phyloP scores from a whole-genome alignment of 2,113 vertebrate genomes.

The Menidia beryllina region DNA sequence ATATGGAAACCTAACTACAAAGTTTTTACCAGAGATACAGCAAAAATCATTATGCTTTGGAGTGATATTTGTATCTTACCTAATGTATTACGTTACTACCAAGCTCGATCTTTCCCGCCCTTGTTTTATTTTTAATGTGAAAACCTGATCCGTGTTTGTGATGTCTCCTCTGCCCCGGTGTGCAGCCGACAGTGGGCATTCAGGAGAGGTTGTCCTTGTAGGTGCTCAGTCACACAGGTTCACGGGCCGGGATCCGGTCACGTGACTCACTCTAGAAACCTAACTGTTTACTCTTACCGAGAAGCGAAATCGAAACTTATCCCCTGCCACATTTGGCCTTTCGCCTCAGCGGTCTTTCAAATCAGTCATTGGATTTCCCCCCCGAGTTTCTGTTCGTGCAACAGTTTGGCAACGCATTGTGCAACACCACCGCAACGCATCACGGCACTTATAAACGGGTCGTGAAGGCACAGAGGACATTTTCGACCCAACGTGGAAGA shows the following conservation, averaged over 20 bases:
- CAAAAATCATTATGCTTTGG: neutral
- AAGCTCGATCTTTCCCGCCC: neutral
- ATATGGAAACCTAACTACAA: neutral
- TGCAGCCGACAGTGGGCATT: neutral
- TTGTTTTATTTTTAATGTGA: constrained; percentile 36
- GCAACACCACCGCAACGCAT: neutral
- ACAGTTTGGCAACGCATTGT: neutral
- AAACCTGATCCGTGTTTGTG: constrained; percentile 34
- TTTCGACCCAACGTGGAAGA: constrained; percentile 1
- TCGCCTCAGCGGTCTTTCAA: neutral
- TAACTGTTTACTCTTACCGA: neutral
- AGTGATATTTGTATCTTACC: constrained; percentile 23
- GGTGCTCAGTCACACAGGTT: neutral
- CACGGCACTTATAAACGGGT: neutral
- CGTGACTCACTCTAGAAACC: constrained; percentile 57
- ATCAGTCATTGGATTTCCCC: neutral
- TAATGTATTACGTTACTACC: constrained; percentile 24
- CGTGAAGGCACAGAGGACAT: neutral
- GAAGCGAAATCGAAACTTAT: constrained; percentile 79
- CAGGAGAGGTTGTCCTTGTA: constrained; percentile 32
- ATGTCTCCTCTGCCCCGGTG: constrained; percentile 15
- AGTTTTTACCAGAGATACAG: neutral
- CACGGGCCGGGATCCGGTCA: constrained; percentile 17
- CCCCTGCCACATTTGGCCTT: neutral
- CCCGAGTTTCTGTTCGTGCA: neutral